Percentiles rank a stretch among this genome's conserved stretches.
Conservation (phyloP, 2,888 invertebrate species). For the Quadroppia sp. region DNA sequence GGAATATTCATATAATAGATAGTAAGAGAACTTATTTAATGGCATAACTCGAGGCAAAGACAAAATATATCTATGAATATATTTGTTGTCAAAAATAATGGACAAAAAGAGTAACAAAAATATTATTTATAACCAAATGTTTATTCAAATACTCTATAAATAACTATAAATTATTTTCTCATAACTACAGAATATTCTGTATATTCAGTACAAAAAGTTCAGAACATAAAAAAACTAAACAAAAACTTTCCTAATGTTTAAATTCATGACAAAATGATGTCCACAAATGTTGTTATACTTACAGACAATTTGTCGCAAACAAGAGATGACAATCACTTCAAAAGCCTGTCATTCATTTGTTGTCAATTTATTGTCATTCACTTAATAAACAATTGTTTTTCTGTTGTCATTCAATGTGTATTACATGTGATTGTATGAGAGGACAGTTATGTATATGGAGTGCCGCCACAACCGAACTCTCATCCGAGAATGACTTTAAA, state of each 20-base stretch:
- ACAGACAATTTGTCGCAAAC: background rate
- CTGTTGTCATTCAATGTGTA: background rate
- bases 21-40: background rate
- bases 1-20: background rate
- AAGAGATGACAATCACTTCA: background rate
- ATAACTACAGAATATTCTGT: too few species aligned
- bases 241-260: background rate
- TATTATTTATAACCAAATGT: background rate
- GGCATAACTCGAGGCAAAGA: background rate
- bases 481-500: background rate
- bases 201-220: too few species aligned
- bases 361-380: too few species aligned
- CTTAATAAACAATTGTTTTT: too few species aligned
- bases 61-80: too few species aligned
- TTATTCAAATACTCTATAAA: too few species aligned
- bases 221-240: background rate
- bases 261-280: background rate
- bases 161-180: too few species aligned
- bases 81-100: background rate
- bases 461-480: background rate
- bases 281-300: background rate
- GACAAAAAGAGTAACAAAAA: background rate
- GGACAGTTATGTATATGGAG: background rate
- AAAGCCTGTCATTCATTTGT: too few species aligned
- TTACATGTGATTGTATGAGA: background rate